Evolutionary conservation across 2,797 vertebrate genomes (phyloP), one percentile per base, ranked within the genome.

Genomic region (Monodelphis domestica): DNA sequence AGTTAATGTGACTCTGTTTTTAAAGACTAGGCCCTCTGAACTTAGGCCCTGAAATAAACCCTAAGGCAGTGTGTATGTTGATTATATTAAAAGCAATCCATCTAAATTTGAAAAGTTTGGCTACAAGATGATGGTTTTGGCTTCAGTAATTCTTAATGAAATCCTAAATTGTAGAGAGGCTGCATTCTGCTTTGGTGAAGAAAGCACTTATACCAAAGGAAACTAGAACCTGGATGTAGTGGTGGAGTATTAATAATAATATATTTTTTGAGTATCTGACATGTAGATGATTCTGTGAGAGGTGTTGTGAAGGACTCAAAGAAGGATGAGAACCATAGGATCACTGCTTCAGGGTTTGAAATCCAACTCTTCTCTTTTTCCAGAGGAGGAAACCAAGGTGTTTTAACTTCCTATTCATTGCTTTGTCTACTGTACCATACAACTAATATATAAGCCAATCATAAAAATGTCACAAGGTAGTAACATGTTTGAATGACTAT

Each of bases 311-410:
- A 38, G n/a, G n/a, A 70, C 28, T 38, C 63, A 70, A 70, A 24
- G n/a, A 38, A 70, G 63, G n/a, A 70, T 70, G n/a, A 38, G 17
- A 70, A 70, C 88, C 1, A 78, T 90, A 89, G 33, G n/a, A 26
- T 94, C 52, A 70, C 90, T 5, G 2, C 88, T 95, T 95, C 50
- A 70, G 17, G n/a, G n/a, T 38, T 70, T 10, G 29, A 70, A 70
- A 38, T 70, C n/a, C 33, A 70, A 38, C 63, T 6, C n/a, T 7
- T 70, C 15, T n/a, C 12, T n/a, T n/a, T 63, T 63, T 63, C 59
- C 33, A 63, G 33, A 63, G 59, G 14, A 70, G 63, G 15, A 38
- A 70, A 70, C 6, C 33, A 5, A 70, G n/a, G 3, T 70, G n/a
- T 70, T 70, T 38, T 21, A n/a, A 70, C n/a, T 38, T 38, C n/a